Percentiles rank a stretch among this genome's conserved stretches.
These are phyloP conservation scores for Hucho hucho DNA, from an alignment of 2,113 vertebrate genomes.

Conservation along the genomic window DNA sequence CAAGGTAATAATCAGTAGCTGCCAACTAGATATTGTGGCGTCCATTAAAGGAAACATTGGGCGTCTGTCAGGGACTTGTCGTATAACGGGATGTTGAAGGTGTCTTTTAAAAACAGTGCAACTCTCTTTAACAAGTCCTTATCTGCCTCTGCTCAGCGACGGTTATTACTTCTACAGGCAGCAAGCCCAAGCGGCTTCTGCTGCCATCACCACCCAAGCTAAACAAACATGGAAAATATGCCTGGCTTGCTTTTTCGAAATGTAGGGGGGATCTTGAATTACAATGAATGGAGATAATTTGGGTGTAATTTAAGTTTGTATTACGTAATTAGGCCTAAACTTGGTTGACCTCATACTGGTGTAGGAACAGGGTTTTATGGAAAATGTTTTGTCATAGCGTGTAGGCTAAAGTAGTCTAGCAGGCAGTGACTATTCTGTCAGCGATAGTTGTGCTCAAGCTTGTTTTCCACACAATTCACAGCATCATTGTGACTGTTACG, in stretches of 20 bases:
- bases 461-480: too few species aligned
- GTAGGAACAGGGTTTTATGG: too few species aligned
- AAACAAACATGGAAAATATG: background rate
- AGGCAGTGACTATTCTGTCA: too few species aligned
- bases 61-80: background rate
- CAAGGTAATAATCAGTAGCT: background rate
- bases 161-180: too few species aligned
- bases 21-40: background rate
- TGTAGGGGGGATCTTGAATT: background rate
- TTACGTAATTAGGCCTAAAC: background rate
- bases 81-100: background rate
- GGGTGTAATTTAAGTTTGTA: background rate
- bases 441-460: too few species aligned
- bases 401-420: too few species aligned
- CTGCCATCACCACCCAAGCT: background rate
- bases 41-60: background rate
- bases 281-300: background rate
- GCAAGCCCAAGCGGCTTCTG: too few species aligned
- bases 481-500: too few species aligned
- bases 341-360: too few species aligned
- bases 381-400: too few species aligned
- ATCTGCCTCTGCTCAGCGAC: background rate
- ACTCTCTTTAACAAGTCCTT: background rate
- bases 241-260: background rate
- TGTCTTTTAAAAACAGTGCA: background rate